A percentile compares a stretch with the other conserved stretches of the same genome.
Evolutionary conservation across 2,113 vertebrate species (phyloP).

Genomic region (Oceanodroma tethys): DNA sequence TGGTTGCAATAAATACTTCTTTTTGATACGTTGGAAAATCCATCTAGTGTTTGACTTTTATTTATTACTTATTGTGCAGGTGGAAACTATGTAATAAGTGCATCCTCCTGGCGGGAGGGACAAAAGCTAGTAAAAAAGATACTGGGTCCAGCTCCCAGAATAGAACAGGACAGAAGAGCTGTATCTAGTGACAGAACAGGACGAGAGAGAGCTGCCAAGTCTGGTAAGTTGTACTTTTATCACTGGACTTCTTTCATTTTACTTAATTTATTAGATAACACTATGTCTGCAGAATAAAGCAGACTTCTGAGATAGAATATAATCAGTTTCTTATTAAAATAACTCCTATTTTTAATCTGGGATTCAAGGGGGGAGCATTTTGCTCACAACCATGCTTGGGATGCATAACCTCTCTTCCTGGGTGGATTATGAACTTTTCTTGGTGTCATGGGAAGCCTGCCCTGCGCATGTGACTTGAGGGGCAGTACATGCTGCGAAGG

Average conservation of each 20-base stretch:
- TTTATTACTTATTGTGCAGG: conserved; percentile 38
- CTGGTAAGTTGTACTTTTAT: conserved; percentile 44
- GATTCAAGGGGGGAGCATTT: neutral
- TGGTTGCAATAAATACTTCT: neutral
- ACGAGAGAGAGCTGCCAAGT: conserved; percentile 67
- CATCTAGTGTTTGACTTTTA: neutral
- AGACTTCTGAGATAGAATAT: neutral
- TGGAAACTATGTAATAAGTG: conserved; percentile 76
- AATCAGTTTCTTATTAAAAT: neutral
- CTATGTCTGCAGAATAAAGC: neutral
- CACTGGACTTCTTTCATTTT: conserved; percentile 21
- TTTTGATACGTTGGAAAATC: neutral
- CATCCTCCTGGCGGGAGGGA: conserved; percentile 92
- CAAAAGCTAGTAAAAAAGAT: conserved; percentile 91
- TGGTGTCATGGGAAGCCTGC: neutral
- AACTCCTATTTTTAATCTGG: neutral
- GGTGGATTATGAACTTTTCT: neutral
- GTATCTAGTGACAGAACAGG: conserved; percentile 69
- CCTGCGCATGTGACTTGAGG: neutral
- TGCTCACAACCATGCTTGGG: neutral
- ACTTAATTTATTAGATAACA: neutral
- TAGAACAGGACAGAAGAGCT: conserved; percentile 68
- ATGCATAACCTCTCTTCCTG: neutral
- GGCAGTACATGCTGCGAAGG: rapidly evolving
- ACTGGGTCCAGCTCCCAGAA: conserved; percentile 81